Evolutionary conservation across 1,140 invertebrate species (phyloP), one percentile per base, ranked within the genome.

Genomic region (Drosophila tropicalis): DNA sequence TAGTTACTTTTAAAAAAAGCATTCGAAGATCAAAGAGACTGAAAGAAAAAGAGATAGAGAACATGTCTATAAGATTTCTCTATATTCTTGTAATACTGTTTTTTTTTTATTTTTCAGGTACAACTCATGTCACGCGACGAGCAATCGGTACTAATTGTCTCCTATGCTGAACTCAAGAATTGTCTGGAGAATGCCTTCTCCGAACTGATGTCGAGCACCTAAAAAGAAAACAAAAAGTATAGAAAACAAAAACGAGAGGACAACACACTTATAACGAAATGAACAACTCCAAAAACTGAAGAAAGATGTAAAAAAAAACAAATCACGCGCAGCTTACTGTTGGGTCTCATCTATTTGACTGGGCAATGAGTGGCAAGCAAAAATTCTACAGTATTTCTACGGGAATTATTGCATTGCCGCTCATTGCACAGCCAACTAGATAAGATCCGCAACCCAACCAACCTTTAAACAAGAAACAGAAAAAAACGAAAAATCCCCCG

Each of bases 61-160:
- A 25, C 2, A 25, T 2, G 22, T 1, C 3, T 3, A 3, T 10
- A 1, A 10, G 7, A 17, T 9, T 41, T 62, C 10, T 36, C 0
- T 36, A 36, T 36, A 36, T 10, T 36, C 1, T 3, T 36, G 1
- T 10, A 36, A 36, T 36, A 36, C 34, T 36, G 1, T 36, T 3
- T 1, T 1, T 17, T 10, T 2, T 12, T 6, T 39, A 29, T 29
- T 29, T 29, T n/a, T 5, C 40, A 99, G 96, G 96, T 99, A 85
- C 97, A 98, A 93, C 93, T 99, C 69, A 97, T 98, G 95, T 99
- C 98, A 1, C 94, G 98, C 62, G 98, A 99, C 92, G 98, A 98
- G 92, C 97, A 98, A 92, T 99, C 97, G 93, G 95, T 99, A 62
- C 93, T 99, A 66, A 96, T 99, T 67, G 98, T 99, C 62, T 97